phyloP scores from a whole-genome alignment of 2,888 invertebrate species.

The Spodoptera littoralis region DNA sequence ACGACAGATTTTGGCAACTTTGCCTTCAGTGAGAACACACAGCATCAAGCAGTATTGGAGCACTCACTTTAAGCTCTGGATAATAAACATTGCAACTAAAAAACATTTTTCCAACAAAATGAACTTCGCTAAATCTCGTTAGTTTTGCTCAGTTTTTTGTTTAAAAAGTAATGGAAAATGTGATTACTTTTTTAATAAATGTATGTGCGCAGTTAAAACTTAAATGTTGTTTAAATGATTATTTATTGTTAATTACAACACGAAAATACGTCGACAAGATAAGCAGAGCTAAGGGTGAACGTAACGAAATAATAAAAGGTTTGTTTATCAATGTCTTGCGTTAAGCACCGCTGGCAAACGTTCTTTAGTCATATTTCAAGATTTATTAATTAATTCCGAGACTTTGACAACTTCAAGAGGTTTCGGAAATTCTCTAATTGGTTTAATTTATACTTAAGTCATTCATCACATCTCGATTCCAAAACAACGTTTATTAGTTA shows the following conservation, averaged over 20 bases:
- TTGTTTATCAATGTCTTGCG: conserved; percentile 40
- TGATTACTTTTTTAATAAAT: conserved; percentile 26
- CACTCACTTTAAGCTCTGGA: conserved; percentile 12
- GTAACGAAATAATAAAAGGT: conserved; percentile 44
- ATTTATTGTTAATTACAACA: conserved; percentile 37
- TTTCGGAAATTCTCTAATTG: conserved; percentile 70
- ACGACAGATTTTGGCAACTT: conserved; percentile 27
- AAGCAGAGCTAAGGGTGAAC: conserved; percentile 23
- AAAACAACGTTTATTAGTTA: conserved; percentile 68
- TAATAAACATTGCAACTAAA: conserved; percentile 12
- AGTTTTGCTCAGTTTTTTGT: conserved; percentile 13
- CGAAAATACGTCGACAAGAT: conserved; percentile 29
- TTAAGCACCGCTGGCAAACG: conserved; percentile 33
- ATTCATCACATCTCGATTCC: conserved; percentile 71
- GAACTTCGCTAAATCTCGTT: conserved; percentile 18
- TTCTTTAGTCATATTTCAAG: conserved; percentile 58
- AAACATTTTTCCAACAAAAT: conserved; percentile 13
- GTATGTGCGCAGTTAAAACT: conserved; percentile 5
- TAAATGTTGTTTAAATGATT: conserved; percentile 24
- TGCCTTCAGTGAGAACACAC: conserved; percentile 13
- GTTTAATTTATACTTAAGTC: conserved; percentile 77
- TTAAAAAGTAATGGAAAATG: conserved; percentile 14
- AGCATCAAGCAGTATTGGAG: conserved; percentile 14
- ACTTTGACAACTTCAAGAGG: conserved; percentile 71
- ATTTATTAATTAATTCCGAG: conserved; percentile 68